phyloP scores from a whole-genome alignment of 2,113 vertebrate genomes.

The Onychorhynchus coronatus region DNA sequence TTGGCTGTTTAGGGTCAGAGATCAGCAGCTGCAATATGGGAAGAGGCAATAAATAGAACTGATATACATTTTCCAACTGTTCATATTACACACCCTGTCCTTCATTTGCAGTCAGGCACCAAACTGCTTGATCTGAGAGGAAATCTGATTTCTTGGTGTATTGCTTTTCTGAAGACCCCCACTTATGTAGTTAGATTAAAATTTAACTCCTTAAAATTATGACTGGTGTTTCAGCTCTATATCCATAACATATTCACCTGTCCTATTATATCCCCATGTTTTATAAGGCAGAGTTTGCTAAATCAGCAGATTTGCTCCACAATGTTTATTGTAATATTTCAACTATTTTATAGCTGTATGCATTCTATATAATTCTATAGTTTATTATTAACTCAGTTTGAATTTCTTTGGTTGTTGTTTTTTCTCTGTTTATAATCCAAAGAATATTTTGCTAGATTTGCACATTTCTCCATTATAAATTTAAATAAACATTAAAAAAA shows the following conservation, averaged over 20 bases:
- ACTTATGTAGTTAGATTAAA: slow-evolving; percentile 34
- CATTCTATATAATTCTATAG: slow-evolving; percentile 58
- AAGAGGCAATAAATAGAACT: slow-evolving; percentile 39
- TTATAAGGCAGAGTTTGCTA: slow-evolving; percentile 49
- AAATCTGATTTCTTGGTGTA: background rate
- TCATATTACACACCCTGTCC: background rate
- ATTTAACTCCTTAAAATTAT: slow-evolving; percentile 27
- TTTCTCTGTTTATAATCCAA: slow-evolving; percentile 76
- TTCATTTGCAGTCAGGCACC: slow-evolving; percentile 19
- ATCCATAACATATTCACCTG: slow-evolving; percentile 18
- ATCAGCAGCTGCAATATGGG: slow-evolving; percentile 68
- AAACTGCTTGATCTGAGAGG: slow-evolving; percentile 1
- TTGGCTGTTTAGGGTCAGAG: slow-evolving; percentile 45
- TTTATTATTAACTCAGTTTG: slow-evolving; percentile 59
- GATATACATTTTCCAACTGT: background rate
- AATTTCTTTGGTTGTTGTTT: slow-evolving; percentile 61
- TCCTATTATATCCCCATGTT: slow-evolving; percentile 40
- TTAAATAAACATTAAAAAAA: slow-evolving; percentile 43
- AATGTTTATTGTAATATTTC: slow-evolving; percentile 60
- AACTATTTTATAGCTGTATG: slow-evolving; percentile 55
- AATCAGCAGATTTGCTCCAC: slow-evolving; percentile 56
- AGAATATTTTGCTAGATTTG: slow-evolving; percentile 81
- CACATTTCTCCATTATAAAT: slow-evolving; percentile 72
- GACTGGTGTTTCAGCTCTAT: slow-evolving; percentile 13
- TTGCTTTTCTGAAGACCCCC: slow-evolving; percentile 8